Base-by-base conservation (phyloP, 2,797 vertebrate species). In the Hybognathus amarus region DNA sequence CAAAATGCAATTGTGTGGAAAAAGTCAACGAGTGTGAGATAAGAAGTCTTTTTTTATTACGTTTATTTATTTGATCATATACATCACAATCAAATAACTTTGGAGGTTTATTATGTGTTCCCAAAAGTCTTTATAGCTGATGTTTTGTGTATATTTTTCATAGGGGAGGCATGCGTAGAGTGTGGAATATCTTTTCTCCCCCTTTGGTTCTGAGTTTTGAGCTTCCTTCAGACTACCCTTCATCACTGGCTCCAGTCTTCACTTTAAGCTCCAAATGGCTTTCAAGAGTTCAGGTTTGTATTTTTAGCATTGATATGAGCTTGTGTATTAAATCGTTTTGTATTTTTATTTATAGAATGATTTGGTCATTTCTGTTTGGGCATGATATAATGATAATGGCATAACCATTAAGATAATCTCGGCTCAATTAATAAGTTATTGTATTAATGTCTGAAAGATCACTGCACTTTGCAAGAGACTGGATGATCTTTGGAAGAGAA, bases 261-360 rank as follows among this genome's bases (percentile, higher is more conserved):
- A 97, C 96, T 38, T 94, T 99, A 88, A 97, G 96, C 91, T 97
- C 96, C 84, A 98, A 97, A 92, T 99, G 98, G 97, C 96, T 99
- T 89, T 96, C 95, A 80, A 95, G 89, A 90, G 91, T 91, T 76
- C 97, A 99, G 96, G 98, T 98, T 36, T 56, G 52, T 22, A 52
- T 36, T 42, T 22, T 42, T 68, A 42, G 6, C 17, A 22, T 4
- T 54, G 4, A 30, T 50, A 2, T 33, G 5, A 47, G 24, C 45
- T 27, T 6, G 42, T 45, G 42, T 2, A 27, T 38, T 40, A 17
- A 71, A 40, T n/a, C 6, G 6, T 12, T 70, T 13, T 9, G 13
- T 47, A 27, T 27, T 47, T 27, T 27, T 50, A 40, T 71, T 24
- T 24, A 70, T 45, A 47, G 6, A 70, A 24, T 24, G 20, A 73